phyloP scores from a whole-genome alignment of 2,888 invertebrate species.

The Azorinus chamasolen region DNA sequence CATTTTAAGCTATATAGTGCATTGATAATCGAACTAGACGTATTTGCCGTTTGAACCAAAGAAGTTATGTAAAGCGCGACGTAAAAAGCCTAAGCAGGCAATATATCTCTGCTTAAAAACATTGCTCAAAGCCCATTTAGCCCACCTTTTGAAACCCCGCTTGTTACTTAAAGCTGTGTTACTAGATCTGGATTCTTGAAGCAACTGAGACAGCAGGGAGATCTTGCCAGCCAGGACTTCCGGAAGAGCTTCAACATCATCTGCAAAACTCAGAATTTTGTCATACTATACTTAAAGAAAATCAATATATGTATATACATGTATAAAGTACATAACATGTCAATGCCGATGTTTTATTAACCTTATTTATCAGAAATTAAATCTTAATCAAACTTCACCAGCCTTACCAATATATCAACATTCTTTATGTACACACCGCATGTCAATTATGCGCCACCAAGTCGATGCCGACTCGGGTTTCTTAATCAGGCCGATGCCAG shows the following conservation, averaged over 20 bases:
- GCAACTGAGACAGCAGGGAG: not conserved
- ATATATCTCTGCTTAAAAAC: conserved; percentile 1
- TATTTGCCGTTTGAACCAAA: conserved; percentile 32
- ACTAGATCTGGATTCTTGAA: not conserved
- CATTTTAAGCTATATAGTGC: conserved; percentile 56
- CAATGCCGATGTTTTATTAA: not conserved
- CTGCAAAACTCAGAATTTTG: too few relatives aligned
- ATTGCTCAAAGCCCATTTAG: conserved; percentile 10
- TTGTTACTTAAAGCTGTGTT: not conserved
- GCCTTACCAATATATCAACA: too few relatives aligned
- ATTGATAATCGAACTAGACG: conserved; percentile 39
- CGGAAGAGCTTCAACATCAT: not conserved
- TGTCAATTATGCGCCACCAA: too few relatives aligned
- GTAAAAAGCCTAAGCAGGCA: conserved; percentile 26
- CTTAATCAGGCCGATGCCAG: too few relatives aligned
- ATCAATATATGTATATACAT: not conserved
- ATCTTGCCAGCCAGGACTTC: conserved; percentile 1
- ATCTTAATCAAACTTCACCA: too few relatives aligned
- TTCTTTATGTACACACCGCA: too few relatives aligned
- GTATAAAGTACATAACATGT: not conserved
- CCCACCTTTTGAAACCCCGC: conserved; percentile 6
- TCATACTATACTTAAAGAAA: conserved; percentile 11
- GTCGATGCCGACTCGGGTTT: too few relatives aligned
- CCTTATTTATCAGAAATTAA: not conserved
- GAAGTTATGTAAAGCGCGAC: conserved; percentile 45